These are phyloP conservation scores for Acanthisitta chloris DNA, from an alignment of 2,113 vertebrate genomes.

Conservation along the genomic window DNA sequence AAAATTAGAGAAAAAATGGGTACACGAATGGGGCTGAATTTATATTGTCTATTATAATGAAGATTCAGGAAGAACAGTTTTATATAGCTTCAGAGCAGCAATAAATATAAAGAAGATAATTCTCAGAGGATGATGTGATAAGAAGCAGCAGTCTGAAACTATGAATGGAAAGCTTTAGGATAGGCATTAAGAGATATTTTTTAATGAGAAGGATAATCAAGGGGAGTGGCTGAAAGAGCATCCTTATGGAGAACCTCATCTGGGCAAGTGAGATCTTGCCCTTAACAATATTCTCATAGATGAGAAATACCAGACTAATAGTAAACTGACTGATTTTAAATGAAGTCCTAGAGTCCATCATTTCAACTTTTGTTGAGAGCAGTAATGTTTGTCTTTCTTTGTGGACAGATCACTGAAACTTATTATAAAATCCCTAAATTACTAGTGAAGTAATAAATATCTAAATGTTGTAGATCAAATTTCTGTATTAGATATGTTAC, in stretches of 20 bases:
- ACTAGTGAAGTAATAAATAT: background rate
- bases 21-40: background rate
- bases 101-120: background rate
- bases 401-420: background rate
- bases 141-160: background rate
- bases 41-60: background rate
- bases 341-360: background rate
- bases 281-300: background rate
- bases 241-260: background rate
- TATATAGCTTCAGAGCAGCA: background rate
- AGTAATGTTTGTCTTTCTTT: background rate
- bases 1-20: background rate
- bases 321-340: background rate
- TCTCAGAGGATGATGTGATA: background rate
- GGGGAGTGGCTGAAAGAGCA: background rate
- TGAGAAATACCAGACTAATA: background rate
- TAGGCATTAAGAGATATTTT: background rate
- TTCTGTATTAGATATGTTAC: background rate
- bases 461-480: background rate
- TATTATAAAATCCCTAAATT: background rate
- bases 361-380: background rate
- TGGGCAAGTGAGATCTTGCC: background rate
- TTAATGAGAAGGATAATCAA: background rate
- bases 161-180: background rate
- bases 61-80: background rate